phyloP scores from a whole-genome alignment of 2,888 invertebrate species.

The Hypena proboscidalis region DNA sequence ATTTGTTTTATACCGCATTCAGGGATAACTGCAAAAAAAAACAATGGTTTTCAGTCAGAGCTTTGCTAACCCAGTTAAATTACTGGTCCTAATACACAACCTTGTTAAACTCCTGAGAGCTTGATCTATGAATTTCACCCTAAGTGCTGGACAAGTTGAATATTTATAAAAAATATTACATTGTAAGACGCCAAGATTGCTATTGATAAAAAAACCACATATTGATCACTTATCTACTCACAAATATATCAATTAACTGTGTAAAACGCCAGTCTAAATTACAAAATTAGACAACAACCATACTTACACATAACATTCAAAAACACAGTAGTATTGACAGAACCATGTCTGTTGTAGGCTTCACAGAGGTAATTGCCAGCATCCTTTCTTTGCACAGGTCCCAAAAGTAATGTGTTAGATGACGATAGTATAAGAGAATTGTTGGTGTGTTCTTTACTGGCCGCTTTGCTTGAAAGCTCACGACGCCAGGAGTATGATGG shows the following conservation, averaged over 20 bases:
- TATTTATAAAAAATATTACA: no score
- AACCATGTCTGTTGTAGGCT: conserved; percentile 92
- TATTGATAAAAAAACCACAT: no score
- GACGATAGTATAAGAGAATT: conserved; percentile 69
- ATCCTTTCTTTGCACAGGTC: conserved; percentile 88
- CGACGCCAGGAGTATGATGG: conserved; percentile 90
- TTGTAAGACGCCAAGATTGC: no score
- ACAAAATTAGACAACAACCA: not conserved
- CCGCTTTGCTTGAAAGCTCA: conserved; percentile 70
- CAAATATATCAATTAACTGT: no score
- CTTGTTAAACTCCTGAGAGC: not conserved
- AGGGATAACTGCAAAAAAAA: conserved; percentile 88
- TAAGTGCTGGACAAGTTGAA: no score
- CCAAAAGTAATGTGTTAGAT: conserved; percentile 78
- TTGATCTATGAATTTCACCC: no score
- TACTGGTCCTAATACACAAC: conserved; percentile 2
- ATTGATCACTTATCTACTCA: no score
- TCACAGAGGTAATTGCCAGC: conserved; percentile 92
- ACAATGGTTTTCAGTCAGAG: not conserved
- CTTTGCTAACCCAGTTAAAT: not conserved
- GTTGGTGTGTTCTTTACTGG: conserved; percentile 61
- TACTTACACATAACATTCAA: conserved; percentile 94
- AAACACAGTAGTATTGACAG: conserved; percentile 87
- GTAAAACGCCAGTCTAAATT: conserved; percentile 2
- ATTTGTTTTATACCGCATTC: conserved; percentile 92